Evolutionary conservation across 2,888 invertebrate genomes (phyloP).

Genomic region (Eumerus sabulonum): DNA sequence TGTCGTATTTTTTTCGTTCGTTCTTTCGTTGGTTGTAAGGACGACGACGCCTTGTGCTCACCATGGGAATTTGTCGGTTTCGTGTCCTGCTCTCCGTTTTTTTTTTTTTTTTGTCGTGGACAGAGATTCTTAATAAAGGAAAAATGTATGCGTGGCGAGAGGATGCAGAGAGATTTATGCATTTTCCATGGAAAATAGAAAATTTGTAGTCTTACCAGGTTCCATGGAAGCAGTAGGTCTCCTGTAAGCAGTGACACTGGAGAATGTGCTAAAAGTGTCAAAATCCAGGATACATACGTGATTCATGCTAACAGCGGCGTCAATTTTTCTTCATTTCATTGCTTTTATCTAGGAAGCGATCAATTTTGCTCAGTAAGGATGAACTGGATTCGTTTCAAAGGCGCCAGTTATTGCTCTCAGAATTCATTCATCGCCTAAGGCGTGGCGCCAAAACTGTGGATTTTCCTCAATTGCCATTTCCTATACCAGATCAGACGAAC

Average conservation of each 20-base stretch:
- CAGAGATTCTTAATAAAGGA: slow-evolving; percentile 5
- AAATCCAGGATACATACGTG: too few relatives aligned
- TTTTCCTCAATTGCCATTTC: too few relatives aligned
- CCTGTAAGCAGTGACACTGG: not conserved
- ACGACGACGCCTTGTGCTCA: slow-evolving; percentile 10
- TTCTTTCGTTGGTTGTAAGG: too few relatives aligned
- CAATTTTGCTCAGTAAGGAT: too few relatives aligned
- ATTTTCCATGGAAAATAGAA: slow-evolving; percentile 37
- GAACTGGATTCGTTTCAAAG: too few relatives aligned
- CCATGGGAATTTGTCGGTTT: slow-evolving; percentile 44
- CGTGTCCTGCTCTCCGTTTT: slow-evolving; percentile 18
- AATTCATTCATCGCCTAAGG: too few relatives aligned
- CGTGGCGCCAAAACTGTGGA: too few relatives aligned
- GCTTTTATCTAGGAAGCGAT: too few relatives aligned
- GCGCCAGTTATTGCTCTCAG: too few relatives aligned
- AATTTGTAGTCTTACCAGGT: slow-evolving; percentile 15
- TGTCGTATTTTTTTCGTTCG: slow-evolving; percentile 3
- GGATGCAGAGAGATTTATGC: slow-evolving; percentile 35
- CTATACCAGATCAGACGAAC: too few relatives aligned
- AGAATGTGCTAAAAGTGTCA: not conserved
- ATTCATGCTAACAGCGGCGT: too few relatives aligned
- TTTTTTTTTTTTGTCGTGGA: slow-evolving; percentile 21
- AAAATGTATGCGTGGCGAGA: slow-evolving; percentile 3
- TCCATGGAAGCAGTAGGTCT: slow-evolving; percentile 6
- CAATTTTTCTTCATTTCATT: too few relatives aligned